Percentiles rank a stretch among this genome's conserved stretches.
phyloP scores from a whole-genome alignment of 1,140 invertebrate genomes.

The Zaprionus vittiger region DNA sequence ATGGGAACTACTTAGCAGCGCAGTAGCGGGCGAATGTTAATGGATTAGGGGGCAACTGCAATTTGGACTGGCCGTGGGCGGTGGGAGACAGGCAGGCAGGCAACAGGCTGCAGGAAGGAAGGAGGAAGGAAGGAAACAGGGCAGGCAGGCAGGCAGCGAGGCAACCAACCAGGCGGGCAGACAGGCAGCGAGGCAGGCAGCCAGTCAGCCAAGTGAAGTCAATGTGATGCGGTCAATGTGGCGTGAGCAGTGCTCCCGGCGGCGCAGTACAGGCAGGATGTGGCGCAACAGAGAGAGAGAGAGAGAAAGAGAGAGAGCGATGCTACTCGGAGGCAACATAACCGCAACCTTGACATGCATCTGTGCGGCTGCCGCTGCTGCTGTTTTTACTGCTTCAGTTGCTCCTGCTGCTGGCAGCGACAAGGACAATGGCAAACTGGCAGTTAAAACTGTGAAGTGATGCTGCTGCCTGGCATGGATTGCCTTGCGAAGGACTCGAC shows the following conservation, averaged over 20 bases:
- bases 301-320: background rate
- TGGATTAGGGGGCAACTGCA: slow-evolving; percentile 42
- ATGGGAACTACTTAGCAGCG: slow-evolving; percentile 41
- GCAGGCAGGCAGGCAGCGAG: slow-evolving; percentile 6
- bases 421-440: slow-evolving; percentile 53
- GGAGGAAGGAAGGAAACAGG: slow-evolving; percentile 18
- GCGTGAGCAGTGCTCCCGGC: slow-evolving; percentile 22
- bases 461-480: slow-evolving; percentile 13
- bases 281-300: background rate
- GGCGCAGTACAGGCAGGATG: slow-evolving; percentile 8
- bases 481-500: slow-evolving; percentile 12
- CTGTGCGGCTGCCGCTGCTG: slow-evolving; percentile 60
- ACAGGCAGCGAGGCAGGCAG: slow-evolving; percentile 17
- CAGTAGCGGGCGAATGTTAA: slow-evolving; percentile 41
- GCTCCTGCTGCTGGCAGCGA: slow-evolving; percentile 34
- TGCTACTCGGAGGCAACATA: slow-evolving; percentile 53
- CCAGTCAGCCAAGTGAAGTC: slow-evolving; percentile 54
- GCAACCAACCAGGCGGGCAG: slow-evolving; percentile 19
- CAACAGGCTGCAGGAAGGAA: background rate
- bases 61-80: slow-evolving; percentile 9
- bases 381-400: slow-evolving; percentile 19
- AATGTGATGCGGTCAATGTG: slow-evolving; percentile 69
- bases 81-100: background rate
- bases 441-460: slow-evolving; percentile 10
- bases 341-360: slow-evolving; percentile 80